Evolutionary conservation across 2,113 vertebrate species (phyloP), one percentile per base, ranked within the genome.

Genomic region (Limanda limanda): DNA sequence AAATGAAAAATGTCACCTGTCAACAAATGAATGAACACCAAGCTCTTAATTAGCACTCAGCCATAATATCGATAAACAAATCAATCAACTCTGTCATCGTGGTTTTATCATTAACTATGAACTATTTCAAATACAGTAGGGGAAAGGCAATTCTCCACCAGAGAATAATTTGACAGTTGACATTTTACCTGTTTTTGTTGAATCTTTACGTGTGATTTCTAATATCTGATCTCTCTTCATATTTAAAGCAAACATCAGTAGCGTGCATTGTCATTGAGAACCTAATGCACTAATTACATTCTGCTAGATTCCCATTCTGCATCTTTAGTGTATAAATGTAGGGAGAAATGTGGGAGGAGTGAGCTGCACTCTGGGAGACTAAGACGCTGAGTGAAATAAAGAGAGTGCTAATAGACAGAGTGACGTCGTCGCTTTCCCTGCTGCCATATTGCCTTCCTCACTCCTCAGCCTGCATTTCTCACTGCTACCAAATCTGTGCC

Each of bases 381-480:
- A 81, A 71, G 85, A 81, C 31, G 25, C 82, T 82, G 76, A 81
- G 71, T 72, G 64, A 78, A 85, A 88, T 71, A 79, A 81, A 67
- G 48, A 65, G 40, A 71, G 56, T 15, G 54, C 80, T 54, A 54
- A 24, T 66, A 76, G 60, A 89, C 74, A 51, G 40, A 64, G 58
- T 83, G 83, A 92, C 63, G 69, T 89, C 89, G 89, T 62, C 42
- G 35, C 70, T 84, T 57, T 86, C 70, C 82, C 70, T 67, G 21
- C 81, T 51, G 79, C 81, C 74, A 81, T 86, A 85, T 81, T 83
- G 81, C 71, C 64, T 83, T 82, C 61, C 74, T 83, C 81, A 68
- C 65, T 17, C n/a, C 74, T 82, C 68, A 65, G 78, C 61, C 64
- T 73, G 61, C 60, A 35, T 76, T 60, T 56, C 61, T 77, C 37